These are phyloP conservation scores for Ranitomeya imitator DNA, from an alignment of 2,113 vertebrate genomes.

Conservation along the genomic window DNA sequence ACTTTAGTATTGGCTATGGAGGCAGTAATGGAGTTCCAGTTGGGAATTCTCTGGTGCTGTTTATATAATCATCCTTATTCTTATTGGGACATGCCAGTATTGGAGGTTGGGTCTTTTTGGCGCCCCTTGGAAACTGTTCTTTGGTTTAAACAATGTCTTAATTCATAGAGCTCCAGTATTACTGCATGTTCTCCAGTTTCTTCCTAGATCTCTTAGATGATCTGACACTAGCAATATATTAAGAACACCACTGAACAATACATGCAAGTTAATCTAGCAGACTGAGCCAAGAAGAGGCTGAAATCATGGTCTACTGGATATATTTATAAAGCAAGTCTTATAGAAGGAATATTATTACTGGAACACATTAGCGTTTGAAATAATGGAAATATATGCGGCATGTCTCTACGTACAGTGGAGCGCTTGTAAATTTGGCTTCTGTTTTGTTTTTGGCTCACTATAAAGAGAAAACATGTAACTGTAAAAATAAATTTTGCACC, in stretches of 20 bases:
- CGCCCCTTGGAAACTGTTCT: too few relatives aligned
- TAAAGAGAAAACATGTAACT: slow-evolving; percentile 8
- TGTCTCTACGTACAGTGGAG: slow-evolving; percentile 12
- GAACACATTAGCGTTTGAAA: slow-evolving; percentile 19
- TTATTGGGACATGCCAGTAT: too few relatives aligned
- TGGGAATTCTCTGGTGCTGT: too few relatives aligned
- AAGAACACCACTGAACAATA: background rate
- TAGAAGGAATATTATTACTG: slow-evolving; percentile 34
- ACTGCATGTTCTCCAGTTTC: background rate
- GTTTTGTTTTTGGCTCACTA: slow-evolving; percentile 37
- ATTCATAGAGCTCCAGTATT: background rate
- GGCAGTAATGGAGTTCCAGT: too few relatives aligned
- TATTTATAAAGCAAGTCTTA: slow-evolving; percentile 12
- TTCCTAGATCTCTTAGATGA: background rate
- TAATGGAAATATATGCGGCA: slow-evolving; percentile 3
- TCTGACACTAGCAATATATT: background rate
- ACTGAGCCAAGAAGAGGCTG: background rate
- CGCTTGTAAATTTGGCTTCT: slow-evolving; percentile 9
- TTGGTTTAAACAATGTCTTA: too few relatives aligned
- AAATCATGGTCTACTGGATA: slow-evolving; percentile 9
- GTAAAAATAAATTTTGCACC: slow-evolving; percentile 21
- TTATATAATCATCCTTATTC: too few relatives aligned
- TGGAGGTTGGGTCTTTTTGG: too few relatives aligned
- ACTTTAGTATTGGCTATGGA: too few relatives aligned
- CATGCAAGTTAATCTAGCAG: background rate